Base-by-base conservation (phyloP, 2,888 invertebrate species). In the Sturmia bella region DNA sequence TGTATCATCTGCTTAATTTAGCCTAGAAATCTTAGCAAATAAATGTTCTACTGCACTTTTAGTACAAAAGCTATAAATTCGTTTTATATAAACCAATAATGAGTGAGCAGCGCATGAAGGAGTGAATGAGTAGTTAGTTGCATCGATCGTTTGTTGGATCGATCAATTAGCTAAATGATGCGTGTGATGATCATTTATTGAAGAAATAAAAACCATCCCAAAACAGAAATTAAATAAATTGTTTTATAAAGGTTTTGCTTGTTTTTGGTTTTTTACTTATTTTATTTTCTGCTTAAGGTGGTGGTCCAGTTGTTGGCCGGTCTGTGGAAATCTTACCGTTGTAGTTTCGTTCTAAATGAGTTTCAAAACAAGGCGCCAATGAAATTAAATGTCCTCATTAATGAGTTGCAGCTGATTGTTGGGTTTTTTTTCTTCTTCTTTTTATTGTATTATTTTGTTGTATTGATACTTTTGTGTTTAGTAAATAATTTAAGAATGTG, bases 301-400 rank as follows among this genome's bases (percentile, higher is more conserved):
- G 77, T 81, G 68, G 77, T 74, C 73, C 24, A 11, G 50, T 63
- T 50, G n/a, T 45, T 61, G 39, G 17, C 11, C 48, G 9, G 41
- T 27, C 43, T 45, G 27, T 45, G 37, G 80, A 63, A 57, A 64
- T 56, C 66, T 39, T 41, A 7, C 41, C 15, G 39, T 76, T 43
- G 59, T 63, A 17, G 56, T 70, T 77, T 54, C 32, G 13, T 75
- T 69, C 50, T 24, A 59, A 59, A 50, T 59, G 24, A 32, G 56
- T 24, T 59, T 32, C 32, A 73, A 52, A 69, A 64, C 57, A 63
- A 80, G 85, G 84, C 85, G 85, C 85, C 85, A 81, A 84, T 84
- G 84, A 85, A 84, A 85, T 83, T 81, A 85, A 84, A 85, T 83
- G 83, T 85, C 83, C 83, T 85, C 85, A 79, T 85, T 85, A 85